Percentiles rank a stretch among this genome's conserved stretches.
Conservation (phyloP, 2,888 invertebrate species). For the Stenchaetothrips biformis region DNA sequence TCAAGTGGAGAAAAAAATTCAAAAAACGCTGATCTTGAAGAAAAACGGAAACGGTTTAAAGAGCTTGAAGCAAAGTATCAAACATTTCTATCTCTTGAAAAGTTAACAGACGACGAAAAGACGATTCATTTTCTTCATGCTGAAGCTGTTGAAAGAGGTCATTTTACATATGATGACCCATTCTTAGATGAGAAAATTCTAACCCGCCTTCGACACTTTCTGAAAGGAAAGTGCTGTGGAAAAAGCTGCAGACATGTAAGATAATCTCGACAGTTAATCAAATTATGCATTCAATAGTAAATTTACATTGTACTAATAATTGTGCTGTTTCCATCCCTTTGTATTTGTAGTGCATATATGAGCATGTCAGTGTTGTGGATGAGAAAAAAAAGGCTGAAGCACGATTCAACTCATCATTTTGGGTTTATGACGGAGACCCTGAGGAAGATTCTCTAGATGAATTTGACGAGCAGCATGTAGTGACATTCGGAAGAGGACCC, state of each 20-base stretch:
- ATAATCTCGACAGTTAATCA: neutral
- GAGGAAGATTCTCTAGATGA: neutral
- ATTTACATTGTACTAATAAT: neutral
- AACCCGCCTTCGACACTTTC: conserved; percentile 40
- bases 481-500: neutral
- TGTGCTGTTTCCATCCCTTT: neutral
- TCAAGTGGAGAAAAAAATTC: neutral
- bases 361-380: neutral
- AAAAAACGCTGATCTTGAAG: conserved; percentile 1
- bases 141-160: conserved; percentile 39
- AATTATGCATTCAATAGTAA: neutral
- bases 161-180: conserved; percentile 42
- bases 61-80: conserved; percentile 37
- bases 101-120: conserved; percentile 36
- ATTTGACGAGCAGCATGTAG: conserved; percentile 11
- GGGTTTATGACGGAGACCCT: neutral
- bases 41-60: conserved; percentile 36
- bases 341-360: neutral
- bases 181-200: conserved; percentile 38
- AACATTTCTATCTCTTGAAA: conserved; percentile 33
- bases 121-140: conserved; percentile 38
- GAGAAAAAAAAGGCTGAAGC: neutral
- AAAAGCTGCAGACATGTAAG: conserved; percentile 41
- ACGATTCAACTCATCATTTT: conserved; percentile 7
- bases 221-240: conserved; percentile 41